A percentile compares a stretch with the other conserved stretches of the same genome.
These are phyloP conservation scores for Hyposoter dolosus DNA, from an alignment of 2,888 invertebrate species.

Conservation along the genomic window DNA sequence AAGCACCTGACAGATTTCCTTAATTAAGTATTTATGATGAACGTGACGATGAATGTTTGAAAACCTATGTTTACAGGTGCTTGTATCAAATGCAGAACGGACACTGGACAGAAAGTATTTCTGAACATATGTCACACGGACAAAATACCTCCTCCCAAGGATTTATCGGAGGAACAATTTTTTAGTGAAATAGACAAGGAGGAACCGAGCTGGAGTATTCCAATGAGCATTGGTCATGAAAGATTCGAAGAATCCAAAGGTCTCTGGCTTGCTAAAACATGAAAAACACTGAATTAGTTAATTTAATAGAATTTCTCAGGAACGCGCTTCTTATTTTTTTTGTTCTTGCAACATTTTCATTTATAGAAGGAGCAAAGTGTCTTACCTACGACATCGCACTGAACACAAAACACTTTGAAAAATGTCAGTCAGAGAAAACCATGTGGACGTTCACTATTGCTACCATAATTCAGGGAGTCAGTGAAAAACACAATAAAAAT, in stretches of 20 bases:
- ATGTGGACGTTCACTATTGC: constrained; percentile 93
- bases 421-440: constrained; percentile 89
- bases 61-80: constrained; percentile 86
- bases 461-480: constrained; percentile 91
- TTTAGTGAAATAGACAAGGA: constrained; percentile 86
- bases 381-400: constrained; percentile 94
- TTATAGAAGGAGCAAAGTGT: constrained; percentile 88
- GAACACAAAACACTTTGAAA: constrained; percentile 91
- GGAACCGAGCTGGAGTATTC: constrained; percentile 91
- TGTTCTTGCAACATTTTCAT: constrained; percentile 34
- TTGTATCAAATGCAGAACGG: constrained; percentile 91
- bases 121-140: constrained; percentile 94
- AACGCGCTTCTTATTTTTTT: not conserved
- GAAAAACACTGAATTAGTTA: not conserved
- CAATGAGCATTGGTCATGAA: constrained; percentile 96
- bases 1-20: too few species aligned
- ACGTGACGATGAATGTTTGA: not conserved
- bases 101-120: constrained; percentile 90
- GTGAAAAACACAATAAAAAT: constrained; percentile 91
- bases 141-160: constrained; percentile 90
- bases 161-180: constrained; percentile 87
- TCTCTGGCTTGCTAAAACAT: constrained; percentile 69
- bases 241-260: constrained; percentile 92
- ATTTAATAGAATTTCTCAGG: not conserved
- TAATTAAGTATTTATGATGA: too few species aligned